Evolutionary conservation across 2,797 vertebrate species (phyloP).

Genomic region (Darevskia nairensis): DNA sequence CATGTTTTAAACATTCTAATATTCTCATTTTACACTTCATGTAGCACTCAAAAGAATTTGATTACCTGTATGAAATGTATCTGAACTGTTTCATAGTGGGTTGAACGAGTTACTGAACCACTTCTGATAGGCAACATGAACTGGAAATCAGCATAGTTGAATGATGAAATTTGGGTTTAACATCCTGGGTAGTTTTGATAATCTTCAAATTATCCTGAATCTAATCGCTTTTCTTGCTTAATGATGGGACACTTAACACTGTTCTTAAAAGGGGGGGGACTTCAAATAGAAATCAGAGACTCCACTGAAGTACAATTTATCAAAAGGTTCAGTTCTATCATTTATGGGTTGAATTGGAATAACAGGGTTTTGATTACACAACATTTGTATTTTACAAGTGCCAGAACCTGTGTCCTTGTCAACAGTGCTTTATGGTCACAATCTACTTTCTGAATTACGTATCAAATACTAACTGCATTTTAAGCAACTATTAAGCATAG

Average conservation of each 20-base stretch:
- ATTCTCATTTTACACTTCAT: background rate
- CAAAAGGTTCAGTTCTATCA: too few species aligned
- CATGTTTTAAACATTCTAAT: background rate
- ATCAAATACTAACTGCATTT: background rate
- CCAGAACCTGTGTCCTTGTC: too few species aligned
- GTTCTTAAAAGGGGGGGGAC: too few species aligned
- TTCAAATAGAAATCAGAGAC: too few species aligned
- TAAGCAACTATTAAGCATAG: background rate
- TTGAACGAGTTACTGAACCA: background rate
- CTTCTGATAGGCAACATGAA: background rate
- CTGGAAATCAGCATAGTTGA: background rate
- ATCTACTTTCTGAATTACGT: background rate
- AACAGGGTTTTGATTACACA: too few species aligned
- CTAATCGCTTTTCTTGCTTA: background rate
- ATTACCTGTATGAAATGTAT: background rate
- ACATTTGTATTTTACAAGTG: too few species aligned
- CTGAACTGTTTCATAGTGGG: background rate
- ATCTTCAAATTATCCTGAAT: background rate
- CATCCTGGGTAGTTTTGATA: background rate
- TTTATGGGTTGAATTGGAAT: too few species aligned
- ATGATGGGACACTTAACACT: background rate
- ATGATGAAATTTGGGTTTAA: background rate
- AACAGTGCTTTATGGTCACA: too few species aligned
- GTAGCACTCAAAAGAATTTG: background rate
- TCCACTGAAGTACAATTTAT: too few species aligned